Evolutionary conservation across 2,888 invertebrate genomes (phyloP).

Genomic region (Drosophila borborema): DNA sequence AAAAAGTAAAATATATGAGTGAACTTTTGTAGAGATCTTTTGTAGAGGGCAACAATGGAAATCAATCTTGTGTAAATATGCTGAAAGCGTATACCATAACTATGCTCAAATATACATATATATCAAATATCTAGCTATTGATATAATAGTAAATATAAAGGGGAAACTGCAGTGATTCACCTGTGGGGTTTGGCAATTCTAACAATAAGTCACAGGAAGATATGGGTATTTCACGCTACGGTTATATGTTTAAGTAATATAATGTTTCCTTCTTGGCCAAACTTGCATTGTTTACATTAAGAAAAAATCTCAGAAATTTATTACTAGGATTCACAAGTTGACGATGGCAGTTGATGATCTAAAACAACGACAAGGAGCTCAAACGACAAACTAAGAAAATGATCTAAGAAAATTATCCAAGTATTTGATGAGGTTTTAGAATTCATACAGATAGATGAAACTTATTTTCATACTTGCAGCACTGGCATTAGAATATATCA

Average conservation of each 20-base stretch:
- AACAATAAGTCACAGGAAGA: too few relatives aligned
- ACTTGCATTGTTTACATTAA: too few relatives aligned
- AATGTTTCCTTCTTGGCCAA: too few relatives aligned
- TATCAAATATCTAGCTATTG: neutral
- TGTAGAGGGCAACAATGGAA: neutral
- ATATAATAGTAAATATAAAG: neutral
- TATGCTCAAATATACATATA: neutral
- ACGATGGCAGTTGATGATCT: neutral
- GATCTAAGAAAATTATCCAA: neutral
- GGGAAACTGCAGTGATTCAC: neutral
- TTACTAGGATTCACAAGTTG: too few relatives aligned
- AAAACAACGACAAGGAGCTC: neutral
- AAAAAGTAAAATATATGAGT: neutral
- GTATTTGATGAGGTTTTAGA: neutral
- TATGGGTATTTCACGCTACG: neutral
- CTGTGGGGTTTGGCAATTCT: neutral
- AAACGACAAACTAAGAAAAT: neutral
- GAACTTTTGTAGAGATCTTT: neutral
- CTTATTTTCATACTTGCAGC: too few relatives aligned
- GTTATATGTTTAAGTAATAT: too few relatives aligned
- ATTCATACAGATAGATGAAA: neutral
- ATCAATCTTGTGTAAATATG: slow-evolving; percentile 5
- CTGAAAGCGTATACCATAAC: neutral
- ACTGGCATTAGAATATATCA: too few relatives aligned
- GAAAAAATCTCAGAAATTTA: too few relatives aligned